Percentiles rank a stretch among this genome's conserved stretches.
These are phyloP conservation scores for Ooceraea biroi DNA, from an alignment of 1,140 invertebrate genomes.

Conservation along the genomic window DNA sequence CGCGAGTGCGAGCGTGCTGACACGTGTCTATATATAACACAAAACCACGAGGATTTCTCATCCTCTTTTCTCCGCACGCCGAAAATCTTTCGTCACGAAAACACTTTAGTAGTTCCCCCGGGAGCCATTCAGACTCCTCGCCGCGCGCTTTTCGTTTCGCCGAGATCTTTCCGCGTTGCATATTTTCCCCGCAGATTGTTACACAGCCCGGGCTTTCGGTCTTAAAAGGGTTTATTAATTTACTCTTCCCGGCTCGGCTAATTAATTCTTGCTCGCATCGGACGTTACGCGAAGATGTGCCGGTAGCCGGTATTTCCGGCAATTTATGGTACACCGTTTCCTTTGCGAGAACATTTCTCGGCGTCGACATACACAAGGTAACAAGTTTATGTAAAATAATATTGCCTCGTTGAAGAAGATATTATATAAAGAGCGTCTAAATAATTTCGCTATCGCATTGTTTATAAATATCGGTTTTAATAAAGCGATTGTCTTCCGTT, in stretches of 20 bases:
- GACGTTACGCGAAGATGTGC: background rate
- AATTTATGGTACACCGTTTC: background rate
- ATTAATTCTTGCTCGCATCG: conserved; percentile 14
- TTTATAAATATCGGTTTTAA: background rate
- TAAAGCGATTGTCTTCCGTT: background rate
- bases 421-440: background rate
- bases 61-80: conserved; percentile 15
- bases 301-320: background rate
- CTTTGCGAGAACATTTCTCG: background rate
- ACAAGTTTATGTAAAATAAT: background rate
- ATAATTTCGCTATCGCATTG: background rate
- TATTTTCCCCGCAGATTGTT: conserved; percentile 63
- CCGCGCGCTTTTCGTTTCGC: background rate
- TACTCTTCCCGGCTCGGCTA: background rate
- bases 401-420: background rate
- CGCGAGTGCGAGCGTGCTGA: too few species aligned
- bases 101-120: conserved; percentile 73
- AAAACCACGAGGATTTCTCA: conserved; percentile 27
- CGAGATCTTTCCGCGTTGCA: conserved; percentile 20
- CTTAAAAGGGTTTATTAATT: conserved; percentile 44
- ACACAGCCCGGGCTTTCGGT: background rate
- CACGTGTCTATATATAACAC: conserved; percentile 44
- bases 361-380: background rate
- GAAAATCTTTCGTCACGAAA: conserved; percentile 74
- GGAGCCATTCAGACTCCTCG: conserved; percentile 45